Percentiles rank a stretch among this genome's conserved stretches.
Conservation (phyloP, 2,888 invertebrate genomes). For the Stenotaenia linearis region DNA sequence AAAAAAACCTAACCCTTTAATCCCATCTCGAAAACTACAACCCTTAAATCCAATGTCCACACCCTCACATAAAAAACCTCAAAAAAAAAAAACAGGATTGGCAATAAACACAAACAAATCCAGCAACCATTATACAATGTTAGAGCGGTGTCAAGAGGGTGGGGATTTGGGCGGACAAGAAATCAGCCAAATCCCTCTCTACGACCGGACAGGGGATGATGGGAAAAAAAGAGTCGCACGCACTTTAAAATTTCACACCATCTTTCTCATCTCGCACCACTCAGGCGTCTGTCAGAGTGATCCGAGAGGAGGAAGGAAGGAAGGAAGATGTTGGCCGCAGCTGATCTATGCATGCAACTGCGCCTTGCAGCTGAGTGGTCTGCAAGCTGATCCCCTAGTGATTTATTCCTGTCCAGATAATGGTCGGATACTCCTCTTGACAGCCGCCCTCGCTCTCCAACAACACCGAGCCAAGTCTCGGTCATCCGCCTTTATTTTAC, state of each 20-base stretch:
- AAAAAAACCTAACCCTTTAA: too few relatives aligned
- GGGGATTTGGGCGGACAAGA: not conserved
- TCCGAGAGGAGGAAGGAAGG: not conserved
- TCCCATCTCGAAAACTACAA: too few relatives aligned
- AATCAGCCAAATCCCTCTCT: not conserved
- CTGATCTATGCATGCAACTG: conserved; percentile 30
- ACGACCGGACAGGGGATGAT: too few relatives aligned
- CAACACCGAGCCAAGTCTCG: not conserved
- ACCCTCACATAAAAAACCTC: too few relatives aligned
- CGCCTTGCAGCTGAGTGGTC: not conserved
- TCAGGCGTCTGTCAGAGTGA: conserved; percentile 26
- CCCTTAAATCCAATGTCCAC: too few relatives aligned
- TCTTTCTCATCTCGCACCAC: not conserved
- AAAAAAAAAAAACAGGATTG: too few relatives aligned
- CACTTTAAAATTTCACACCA: not conserved
- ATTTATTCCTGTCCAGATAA: conserved; percentile 27
- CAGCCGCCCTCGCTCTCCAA: too few relatives aligned
- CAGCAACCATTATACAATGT: too few relatives aligned
- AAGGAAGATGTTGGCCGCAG: too few relatives aligned
- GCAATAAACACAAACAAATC: too few relatives aligned
- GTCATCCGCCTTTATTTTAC: not conserved
- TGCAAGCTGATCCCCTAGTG: conserved; percentile 29
- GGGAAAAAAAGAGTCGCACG: too few relatives aligned
- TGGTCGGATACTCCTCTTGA: not conserved
- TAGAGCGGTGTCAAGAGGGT: too few relatives aligned